Evolutionary conservation across 2,113 vertebrate species (phyloP), one percentile per base, ranked within the genome.

Genomic region (Riparia riparia): DNA sequence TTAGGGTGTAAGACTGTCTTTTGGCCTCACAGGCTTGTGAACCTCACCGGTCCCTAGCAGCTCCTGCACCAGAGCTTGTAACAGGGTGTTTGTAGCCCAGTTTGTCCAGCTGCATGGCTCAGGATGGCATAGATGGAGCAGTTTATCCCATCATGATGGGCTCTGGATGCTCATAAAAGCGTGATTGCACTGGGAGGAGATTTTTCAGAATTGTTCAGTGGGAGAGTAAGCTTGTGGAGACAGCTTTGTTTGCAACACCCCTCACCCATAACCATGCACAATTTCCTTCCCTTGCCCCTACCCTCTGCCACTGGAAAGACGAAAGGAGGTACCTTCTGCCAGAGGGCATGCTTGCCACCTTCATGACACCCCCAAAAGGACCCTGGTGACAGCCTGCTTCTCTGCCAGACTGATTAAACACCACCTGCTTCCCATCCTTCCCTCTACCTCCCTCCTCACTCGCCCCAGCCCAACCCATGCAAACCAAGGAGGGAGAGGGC

Each of bases 331-430:
- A 65, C 56, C 39, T 47, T 63, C 34, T 96, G 89, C 94, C 89
- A 91, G 82, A 94, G 82, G 92, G 80, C 93, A 95, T 88, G 65
- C 85, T 96, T 95, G 68, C 92, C 64, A 86, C 64, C 71, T 81
- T 86, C 68, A 32, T 90, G 61, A 54, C 80, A 92, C 80, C 94
- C 93, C 68, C 76, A 90, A 42, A 94, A 96, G 91, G 93, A 94
- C 77, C 76, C 73, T 3, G 1, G 51, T 83, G 65, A 81, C 63
- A 80, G 89, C 76, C 44, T 78, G 14, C 85, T 96, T 94, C 64
- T 60, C 77, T 94, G 82, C 88, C 76, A 94, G 93, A 49, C 79
- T 86, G 90, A 96, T 94, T 90, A 94, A 86, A 92, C 80, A 72
- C 76, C 88, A 94, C 90, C 92, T 95, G 90, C 90, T 94, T 94